A percentile compares a stretch with the other conserved stretches of the same genome.
Evolutionary conservation across 53 echinoderm and acorn worm genomes (phyloP).

Genomic region (Luidia sarsii): DNA sequence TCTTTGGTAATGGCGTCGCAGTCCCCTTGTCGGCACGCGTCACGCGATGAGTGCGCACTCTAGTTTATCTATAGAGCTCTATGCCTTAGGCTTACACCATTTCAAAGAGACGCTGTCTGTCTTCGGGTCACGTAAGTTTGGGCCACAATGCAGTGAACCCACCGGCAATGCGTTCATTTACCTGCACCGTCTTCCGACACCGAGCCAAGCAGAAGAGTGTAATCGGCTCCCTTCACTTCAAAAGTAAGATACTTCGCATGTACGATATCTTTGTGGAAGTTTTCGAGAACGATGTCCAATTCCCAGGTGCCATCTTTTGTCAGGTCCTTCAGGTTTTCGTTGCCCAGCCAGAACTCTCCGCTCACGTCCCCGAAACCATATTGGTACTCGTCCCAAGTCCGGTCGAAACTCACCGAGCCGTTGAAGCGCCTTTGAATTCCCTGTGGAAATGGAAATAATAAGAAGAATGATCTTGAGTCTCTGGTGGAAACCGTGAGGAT

Average conservation of each 20-base stretch:
- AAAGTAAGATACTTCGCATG: not conserved
- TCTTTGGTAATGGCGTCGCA: no score
- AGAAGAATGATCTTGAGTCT: no score
- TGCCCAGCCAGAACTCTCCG: constrained; percentile 52
- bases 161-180: no score
- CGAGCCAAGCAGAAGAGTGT: not conserved
- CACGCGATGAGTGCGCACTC: no score
- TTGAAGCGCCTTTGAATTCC: constrained; percentile 35
- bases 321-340: constrained; percentile 16
- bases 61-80: no score
- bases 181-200: no score
- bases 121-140: no score
- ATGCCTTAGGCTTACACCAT: no score
- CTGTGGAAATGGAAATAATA: not conserved
- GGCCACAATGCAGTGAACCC: no score
- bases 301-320: not conserved
- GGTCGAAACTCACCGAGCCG: constrained; percentile 35
- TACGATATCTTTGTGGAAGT: not conserved
- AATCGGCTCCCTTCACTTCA: not conserved
- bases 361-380: constrained; percentile 30
- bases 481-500: no score
- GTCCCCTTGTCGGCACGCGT: no score
- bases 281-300: not conserved
- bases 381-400: constrained; percentile 37
- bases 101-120: no score